Evolutionary conservation across 2,888 invertebrate species (phyloP), one percentile per base, ranked within the genome.

Genomic region (Cyrtodaria siliqua): DNA sequence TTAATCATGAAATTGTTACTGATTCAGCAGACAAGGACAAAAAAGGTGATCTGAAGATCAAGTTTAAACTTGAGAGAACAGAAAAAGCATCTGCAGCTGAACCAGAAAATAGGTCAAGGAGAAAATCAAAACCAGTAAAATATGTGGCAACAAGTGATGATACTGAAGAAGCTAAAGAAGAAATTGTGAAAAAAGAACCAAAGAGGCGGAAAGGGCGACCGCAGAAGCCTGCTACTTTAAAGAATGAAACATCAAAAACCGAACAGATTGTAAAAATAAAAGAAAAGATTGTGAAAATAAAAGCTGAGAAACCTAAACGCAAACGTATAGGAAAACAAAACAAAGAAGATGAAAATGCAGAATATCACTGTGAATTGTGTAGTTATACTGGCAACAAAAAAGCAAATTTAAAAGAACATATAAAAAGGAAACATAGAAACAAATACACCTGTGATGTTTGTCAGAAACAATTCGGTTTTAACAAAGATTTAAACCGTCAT

Each of bases 401-500:
- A 47, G 63, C 56, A 4, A 82, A 85, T 44, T 62, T 88, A 29
- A 79, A 62, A 52, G 85, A 87, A 27, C 89, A 89, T 50, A 82
- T 75, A 56, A 67, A 82, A 52, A 71, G 88, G 50, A 79, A 83
- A 56, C 89, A 89, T 61, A 71, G 82, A 38, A 85, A 50, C 38
- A 73, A 78, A 67, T 87, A 82, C 59, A 67, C 68, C 9, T 90
- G 89, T 77, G 79, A 83, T 27, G 69, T 77, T 24, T 90, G 89
- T 82, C 73, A 68, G 1, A 86, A 85, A 73, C 73, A 76, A 14
- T 90, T 88, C 79, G 86, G 87, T 18, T 78, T 83, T 50, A 79
- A 79, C 4, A 86, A 85, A 80, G 88, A 90, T 72, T 62, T 88
- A 16, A 80, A 76, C 33, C 76, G 88, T 2, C 89, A 90, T 68